Evolutionary conservation across 1,140 invertebrate genomes (phyloP).

Genomic region (Listronotus bonariensis): DNA sequence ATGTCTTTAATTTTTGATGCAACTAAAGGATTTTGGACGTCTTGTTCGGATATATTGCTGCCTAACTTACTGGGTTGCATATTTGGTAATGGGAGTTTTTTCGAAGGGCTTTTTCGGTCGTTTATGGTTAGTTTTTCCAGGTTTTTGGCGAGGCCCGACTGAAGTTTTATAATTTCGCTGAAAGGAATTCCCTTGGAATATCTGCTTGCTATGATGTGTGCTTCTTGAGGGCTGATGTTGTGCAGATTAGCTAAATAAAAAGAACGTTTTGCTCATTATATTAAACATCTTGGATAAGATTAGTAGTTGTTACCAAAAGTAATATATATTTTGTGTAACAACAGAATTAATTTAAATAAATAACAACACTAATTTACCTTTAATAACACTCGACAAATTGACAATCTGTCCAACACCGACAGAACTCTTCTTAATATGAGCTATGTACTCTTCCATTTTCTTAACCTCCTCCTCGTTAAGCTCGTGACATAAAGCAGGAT

Average conservation of each 20-base stretch:
- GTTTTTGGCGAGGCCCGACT: constrained; percentile 21
- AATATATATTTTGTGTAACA: too few species aligned
- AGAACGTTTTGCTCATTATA: not conserved
- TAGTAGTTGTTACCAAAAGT: too few species aligned
- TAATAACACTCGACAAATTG: constrained; percentile 39
- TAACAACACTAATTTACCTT: constrained; percentile 13
- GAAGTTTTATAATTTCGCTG: constrained; percentile 44
- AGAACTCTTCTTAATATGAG: constrained; percentile 65
- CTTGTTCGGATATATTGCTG: not conserved
- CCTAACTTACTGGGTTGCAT: constrained; percentile 8
- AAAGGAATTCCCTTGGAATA: constrained; percentile 39
- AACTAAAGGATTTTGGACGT: not conserved
- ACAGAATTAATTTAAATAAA: too few species aligned
- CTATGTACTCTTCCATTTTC: constrained; percentile 67
- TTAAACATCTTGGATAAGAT: constrained; percentile 4
- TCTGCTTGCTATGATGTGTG: constrained; percentile 36
- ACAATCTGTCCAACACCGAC: constrained; percentile 59
- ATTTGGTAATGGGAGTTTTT: not conserved
- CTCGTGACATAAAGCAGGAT: constrained; percentile 64
- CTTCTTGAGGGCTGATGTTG: constrained; percentile 38
- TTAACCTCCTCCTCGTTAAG: constrained; percentile 66
- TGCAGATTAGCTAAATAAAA: constrained; percentile 31
- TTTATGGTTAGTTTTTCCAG: constrained; percentile 24
- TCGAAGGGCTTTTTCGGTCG: constrained; percentile 4
- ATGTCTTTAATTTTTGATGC: constrained; percentile 24